These are phyloP conservation scores for Mesoclemmys tuberculata DNA, from an alignment of 2,113 vertebrate species.

Conservation along the genomic window DNA sequence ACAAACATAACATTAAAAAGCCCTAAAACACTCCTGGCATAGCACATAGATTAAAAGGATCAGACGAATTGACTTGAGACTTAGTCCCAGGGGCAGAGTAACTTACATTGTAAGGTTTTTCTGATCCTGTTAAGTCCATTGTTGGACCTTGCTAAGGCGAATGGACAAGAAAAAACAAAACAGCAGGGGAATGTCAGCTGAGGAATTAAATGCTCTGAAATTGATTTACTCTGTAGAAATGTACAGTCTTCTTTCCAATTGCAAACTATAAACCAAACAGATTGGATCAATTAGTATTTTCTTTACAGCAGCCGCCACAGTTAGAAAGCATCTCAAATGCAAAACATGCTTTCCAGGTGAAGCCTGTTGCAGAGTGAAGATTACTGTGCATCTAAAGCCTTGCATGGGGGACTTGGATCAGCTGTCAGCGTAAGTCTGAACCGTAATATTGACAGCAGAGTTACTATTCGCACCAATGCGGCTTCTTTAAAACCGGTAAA, in stretches of 20 bases:
- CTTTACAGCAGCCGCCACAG: neutral
- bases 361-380: fast-evolving
- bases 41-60: fast-evolving
- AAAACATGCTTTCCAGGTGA: neutral
- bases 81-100: conserved; percentile 26
- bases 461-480: neutral
- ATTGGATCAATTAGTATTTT: conserved; percentile 68
- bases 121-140: neutral
- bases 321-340: neutral
- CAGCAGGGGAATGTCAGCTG: conserved; percentile 54
- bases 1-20: neutral
- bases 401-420: fast-evolving
- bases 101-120: fast-evolving
- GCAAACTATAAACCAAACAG: conserved; percentile 73
- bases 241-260: conserved; percentile 53
- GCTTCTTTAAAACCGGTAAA: neutral
- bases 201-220: conserved; percentile 60
- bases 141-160: conserved; percentile 43
- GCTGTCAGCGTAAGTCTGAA: neutral
- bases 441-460: neutral
- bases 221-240: conserved; percentile 68
- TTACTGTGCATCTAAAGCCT: fast-evolving
- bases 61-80: neutral
- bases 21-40: fast-evolving
- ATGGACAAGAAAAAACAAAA: conserved; percentile 34